A percentile compares a stretch with the other conserved stretches of the same genome.
phyloP scores from a whole-genome alignment of 2,113 vertebrate genomes.

The Nothocercus nigrocapillus region DNA sequence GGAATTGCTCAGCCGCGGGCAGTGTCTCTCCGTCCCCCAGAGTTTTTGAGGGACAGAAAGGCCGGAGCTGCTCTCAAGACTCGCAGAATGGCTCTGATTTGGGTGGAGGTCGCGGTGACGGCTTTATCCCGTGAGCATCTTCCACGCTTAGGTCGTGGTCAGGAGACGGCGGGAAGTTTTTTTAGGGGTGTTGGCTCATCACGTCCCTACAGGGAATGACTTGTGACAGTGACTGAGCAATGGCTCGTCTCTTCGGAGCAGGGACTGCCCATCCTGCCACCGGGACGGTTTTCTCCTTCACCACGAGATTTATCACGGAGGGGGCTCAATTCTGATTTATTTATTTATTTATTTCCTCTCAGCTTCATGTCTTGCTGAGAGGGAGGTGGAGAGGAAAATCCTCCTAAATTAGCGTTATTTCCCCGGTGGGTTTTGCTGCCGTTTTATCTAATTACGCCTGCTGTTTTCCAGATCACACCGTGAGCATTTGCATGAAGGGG shows the following conservation, averaged over 20 bases:
- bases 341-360: neutral
- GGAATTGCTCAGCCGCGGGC: constrained; percentile 67
- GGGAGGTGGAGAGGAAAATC: constrained; percentile 56
- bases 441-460: constrained; percentile 73
- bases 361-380: constrained; percentile 49
- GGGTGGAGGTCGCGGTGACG: neutral
- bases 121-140: neutral
- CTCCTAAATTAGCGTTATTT: constrained; percentile 64
- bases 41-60: constrained; percentile 19
- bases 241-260: neutral
- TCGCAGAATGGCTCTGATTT: neutral
- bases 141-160: neutral
- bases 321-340: neutral
- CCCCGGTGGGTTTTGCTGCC: constrained; percentile 66
- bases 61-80: neutral
- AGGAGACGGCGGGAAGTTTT: neutral
- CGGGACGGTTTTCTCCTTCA: neutral
- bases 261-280: neutral
- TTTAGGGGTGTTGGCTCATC: neutral
- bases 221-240: constrained; percentile 6
- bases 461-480: constrained; percentile 72
- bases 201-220: neutral
- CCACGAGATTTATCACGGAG: neutral
- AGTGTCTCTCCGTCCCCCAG: constrained; percentile 24
- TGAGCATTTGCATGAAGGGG: constrained; percentile 72